These are phyloP conservation scores for Bos taurus DNA, from an alignment of 2,113 vertebrate species.

Conservation along the genomic window ARS-UCD2.0 NC_037337.1:19402501-19403000, in stretches of 20 bases:
- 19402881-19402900: not conserved
- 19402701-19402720: not conserved
- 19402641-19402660: not conserved
- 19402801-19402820: not conserved
- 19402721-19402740: not conserved
- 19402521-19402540: not conserved
- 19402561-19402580: not conserved
- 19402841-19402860: not conserved
- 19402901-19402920: not conserved
- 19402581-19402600: constrained; percentile 20
- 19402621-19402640: not conserved
- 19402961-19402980: not conserved
- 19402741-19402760: not conserved
- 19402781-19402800: not conserved
- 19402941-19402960: not conserved
- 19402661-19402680: not conserved
- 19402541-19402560: not conserved
- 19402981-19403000: not conserved
- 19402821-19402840: constrained; percentile 1
- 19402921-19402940: not conserved
- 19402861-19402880: not conserved
- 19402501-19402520: not conserved
- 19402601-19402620: not conserved
- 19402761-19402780: not conserved
- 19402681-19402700: constrained; percentile 2